These are phyloP conservation scores for Clarias platycephalus DNA, from an alignment of 2,797 vertebrate species.

Conservation along the genomic window DNA sequence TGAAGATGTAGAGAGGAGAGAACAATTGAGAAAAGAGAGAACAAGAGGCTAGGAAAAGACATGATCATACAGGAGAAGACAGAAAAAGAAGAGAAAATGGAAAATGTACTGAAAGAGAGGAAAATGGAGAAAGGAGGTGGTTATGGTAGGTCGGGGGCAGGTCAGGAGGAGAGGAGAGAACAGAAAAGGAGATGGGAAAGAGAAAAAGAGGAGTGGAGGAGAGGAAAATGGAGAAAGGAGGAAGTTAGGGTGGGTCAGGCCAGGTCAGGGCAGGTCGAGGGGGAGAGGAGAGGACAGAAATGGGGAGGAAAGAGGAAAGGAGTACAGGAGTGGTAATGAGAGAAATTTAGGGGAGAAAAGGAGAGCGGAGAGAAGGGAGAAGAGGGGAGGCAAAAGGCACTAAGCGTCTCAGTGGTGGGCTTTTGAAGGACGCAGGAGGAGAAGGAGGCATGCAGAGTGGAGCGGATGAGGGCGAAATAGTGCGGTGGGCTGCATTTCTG, in stretches of 20 bases:
- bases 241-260: background rate
- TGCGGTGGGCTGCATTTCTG: constrained; percentile 82
- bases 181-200: too few species aligned
- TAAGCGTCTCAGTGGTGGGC: constrained; percentile 46
- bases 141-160: background rate
- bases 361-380: background rate
- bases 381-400: constrained; percentile 17
- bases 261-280: background rate
- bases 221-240: background rate
- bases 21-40: background rate
- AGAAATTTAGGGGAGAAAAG: background rate
- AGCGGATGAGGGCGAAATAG: constrained; percentile 76
- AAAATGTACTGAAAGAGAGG: background rate
- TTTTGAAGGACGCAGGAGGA: constrained; percentile 55
- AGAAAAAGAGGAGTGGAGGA: background rate
- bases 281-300: background rate
- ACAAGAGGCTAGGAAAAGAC: background rate
- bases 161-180: background rate
- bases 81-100: background rate
- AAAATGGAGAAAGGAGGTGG: background rate
- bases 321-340: too few species aligned
- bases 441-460: constrained; percentile 67
- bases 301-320: background rate
- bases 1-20: background rate
- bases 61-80: background rate